phyloP scores from a whole-genome alignment of 2,797 vertebrate genomes.

The Hipposideros larvatus region DNA sequence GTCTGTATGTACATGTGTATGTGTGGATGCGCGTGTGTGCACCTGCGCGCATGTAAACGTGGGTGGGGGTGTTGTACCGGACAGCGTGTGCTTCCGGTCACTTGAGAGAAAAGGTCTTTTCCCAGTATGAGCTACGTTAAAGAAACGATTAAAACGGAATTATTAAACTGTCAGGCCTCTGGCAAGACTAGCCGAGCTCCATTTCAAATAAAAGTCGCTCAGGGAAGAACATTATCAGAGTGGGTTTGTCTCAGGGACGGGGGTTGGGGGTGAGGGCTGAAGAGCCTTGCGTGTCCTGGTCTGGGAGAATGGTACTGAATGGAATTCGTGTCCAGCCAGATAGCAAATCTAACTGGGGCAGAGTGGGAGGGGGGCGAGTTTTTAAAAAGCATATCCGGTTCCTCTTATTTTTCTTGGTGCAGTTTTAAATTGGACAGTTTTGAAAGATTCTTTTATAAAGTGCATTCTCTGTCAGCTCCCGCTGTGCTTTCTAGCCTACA shows the following conservation, averaged over 20 bases:
- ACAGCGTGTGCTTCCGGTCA: not conserved
- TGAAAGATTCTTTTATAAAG: not conserved
- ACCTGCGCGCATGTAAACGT: not conserved
- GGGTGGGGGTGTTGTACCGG: accelerated
- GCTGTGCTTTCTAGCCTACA: not conserved
- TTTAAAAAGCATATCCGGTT: not conserved
- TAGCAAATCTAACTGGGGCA: not conserved
- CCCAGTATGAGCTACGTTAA: not conserved
- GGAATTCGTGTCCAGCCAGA: not conserved
- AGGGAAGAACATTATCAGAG: not conserved
- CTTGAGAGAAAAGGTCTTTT: slow-evolving; percentile 37
- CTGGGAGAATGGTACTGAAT: not conserved
- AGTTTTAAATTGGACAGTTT: slow-evolving; percentile 36
- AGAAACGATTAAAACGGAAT: slow-evolving; percentile 24
- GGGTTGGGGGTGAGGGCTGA: not conserved
- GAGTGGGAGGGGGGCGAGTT: not conserved
- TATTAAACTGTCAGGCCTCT: slow-evolving; percentile 6
- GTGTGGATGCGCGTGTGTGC: not conserved
- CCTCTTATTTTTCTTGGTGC: not conserved
- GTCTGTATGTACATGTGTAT: not conserved
- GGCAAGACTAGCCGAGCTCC: not conserved
- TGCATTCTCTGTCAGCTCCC: not conserved
- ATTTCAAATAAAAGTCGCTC: slow-evolving; percentile 37
- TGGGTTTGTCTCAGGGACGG: not conserved
- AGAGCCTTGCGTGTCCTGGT: not conserved